Base-by-base conservation (phyloP, 1,140 invertebrate species). In the Zeugodacus cucurbitae region DNA sequence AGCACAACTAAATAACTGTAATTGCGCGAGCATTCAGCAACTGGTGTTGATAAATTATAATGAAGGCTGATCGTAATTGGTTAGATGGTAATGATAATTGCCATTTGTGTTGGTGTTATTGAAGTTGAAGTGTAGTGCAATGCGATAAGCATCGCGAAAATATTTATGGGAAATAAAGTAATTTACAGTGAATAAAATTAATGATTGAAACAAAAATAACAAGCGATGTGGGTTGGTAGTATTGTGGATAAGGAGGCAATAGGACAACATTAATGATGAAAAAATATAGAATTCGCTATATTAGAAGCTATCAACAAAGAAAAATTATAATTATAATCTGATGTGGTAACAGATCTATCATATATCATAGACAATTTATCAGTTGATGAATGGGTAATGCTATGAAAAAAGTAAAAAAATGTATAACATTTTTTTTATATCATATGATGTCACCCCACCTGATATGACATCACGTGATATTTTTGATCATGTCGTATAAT, bases 1-100 rank as follows among this genome's bases (percentile, higher is more conserved):
- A 82, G 41, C 37, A 8, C 41, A 44, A 48, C 41, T 82, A 82
- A 82, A 48, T 82, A 82, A 82, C 74, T 82, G 74, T 82, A 48
- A 82, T 82, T 82, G 37, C 74, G n/a, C 26, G 20, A 26, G n/a
- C 44, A 82, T 89, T 89, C 89, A 88, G 74, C 89, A 70, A 88
- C 88, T 86, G 89, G 88, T 89, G 87, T 89, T 89, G 87, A 89
- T 89, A 89, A 89, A 89, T 89, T 89, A 89, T 89, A 89, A 89
- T 88, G 89, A 89, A 89, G 88, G 87, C 85, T 89, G 87, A 88
- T 88, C 87, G 87, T 32, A 58, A 57, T 86, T 54, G 82, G 26
- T 86, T 74, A 44, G 34, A 74, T 74, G 70, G n/a, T 82, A 48
- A 82, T 82, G 74, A 48, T 82, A 48, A 82, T 82, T 54, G 74